Percentiles rank a stretch among this genome's conserved stretches.
Evolutionary conservation across 2,888 invertebrate species (phyloP).

Genomic region (Pasiphila rectangulata): DNA sequence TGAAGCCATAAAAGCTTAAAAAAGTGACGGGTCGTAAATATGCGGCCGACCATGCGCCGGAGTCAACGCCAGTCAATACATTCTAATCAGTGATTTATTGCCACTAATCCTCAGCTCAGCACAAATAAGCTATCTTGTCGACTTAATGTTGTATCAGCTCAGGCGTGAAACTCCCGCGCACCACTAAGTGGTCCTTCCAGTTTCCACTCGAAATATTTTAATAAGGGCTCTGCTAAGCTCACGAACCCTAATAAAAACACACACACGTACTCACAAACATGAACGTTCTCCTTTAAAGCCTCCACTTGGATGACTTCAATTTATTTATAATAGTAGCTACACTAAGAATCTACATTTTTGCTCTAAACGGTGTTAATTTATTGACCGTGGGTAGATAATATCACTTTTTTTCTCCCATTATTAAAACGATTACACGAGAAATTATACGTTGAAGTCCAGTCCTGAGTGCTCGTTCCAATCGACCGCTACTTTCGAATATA

Average conservation of each 20-base stretch:
- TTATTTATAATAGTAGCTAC: conserved; percentile 80
- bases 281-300: conserved; percentile 60
- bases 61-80: conserved; percentile 79
- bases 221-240: conserved; percentile 79
- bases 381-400: conserved; percentile 81
- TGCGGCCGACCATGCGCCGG: conserved; percentile 62
- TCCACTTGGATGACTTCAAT: conserved; percentile 57
- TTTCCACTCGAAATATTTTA: conserved; percentile 81
- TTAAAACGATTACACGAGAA: conserved; percentile 80
- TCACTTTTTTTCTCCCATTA: conserved; percentile 78
- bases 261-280: conserved; percentile 61
- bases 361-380: conserved; percentile 82
- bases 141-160: conserved; percentile 79
- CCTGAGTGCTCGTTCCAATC: conserved; percentile 55
- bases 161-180: conserved; percentile 81
- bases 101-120: conserved; percentile 78
- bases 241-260: conserved; percentile 79
- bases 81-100: conserved; percentile 81
- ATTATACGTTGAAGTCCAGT: conserved; percentile 76
- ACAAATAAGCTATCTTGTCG: conserved; percentile 82
- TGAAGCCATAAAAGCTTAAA: conserved; percentile 65
- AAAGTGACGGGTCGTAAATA: conserved; percentile 68
- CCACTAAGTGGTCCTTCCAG: conserved; percentile 81
- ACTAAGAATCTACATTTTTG: conserved; percentile 80
- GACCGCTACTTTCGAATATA: conserved; percentile 32